Conservation (phyloP, 1,140 invertebrate species). For the Trachymyrmex septentrionalis region DNA sequence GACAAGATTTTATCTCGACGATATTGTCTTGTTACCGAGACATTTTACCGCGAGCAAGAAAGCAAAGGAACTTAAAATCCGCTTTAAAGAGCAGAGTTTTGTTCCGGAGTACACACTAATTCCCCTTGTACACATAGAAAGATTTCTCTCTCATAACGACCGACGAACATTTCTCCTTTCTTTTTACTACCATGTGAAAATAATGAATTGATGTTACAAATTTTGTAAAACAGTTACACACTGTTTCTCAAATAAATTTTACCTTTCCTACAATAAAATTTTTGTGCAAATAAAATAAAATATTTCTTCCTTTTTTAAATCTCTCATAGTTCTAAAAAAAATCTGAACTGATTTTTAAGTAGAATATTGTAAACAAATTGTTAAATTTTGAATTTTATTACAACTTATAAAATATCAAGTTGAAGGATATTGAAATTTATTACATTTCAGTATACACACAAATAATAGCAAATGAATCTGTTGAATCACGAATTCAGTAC, state of each 20-base stretch:
- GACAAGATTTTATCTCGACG: constrained; percentile 6
- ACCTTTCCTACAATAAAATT: not conserved
- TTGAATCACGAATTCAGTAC: not conserved
- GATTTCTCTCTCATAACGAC: not conserved
- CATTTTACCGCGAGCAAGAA: not conserved
- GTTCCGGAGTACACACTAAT: constrained; percentile 31
- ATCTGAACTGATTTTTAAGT: not conserved
- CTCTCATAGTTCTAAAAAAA: not conserved
- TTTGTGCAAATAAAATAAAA: not conserved
- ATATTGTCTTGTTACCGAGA: constrained; percentile 16
- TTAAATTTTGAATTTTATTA: not conserved
- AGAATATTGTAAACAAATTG: not conserved
- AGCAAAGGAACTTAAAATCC: constrained; percentile 17
- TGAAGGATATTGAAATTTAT: not conserved
- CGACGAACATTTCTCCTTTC: not conserved
- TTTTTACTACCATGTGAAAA: not conserved
- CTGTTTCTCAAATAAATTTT: not conserved
- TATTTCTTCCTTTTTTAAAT: not conserved
- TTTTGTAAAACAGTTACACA: not conserved
- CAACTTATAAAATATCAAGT: not conserved
- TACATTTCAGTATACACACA: not conserved
- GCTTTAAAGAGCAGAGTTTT: constrained; percentile 20
- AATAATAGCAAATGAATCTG: constrained; percentile 18
- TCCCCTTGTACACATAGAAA: constrained; percentile 2
- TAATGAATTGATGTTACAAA: not conserved